phyloP scores from a whole-genome alignment of 2,888 invertebrate species.

The Drosophila conformis region DNA sequence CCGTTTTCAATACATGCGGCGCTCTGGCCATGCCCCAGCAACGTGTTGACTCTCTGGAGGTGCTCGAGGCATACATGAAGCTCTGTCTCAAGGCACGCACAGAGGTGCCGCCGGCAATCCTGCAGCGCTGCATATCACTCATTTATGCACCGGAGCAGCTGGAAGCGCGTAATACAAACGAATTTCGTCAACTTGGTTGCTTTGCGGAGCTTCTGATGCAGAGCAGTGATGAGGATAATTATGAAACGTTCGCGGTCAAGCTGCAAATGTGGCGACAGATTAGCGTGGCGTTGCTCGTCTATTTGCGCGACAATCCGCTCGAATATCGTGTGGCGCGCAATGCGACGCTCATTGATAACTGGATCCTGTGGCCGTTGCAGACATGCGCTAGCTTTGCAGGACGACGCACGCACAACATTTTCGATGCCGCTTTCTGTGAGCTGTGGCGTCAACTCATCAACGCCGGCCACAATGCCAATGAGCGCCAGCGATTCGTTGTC shows the following conservation, averaged over 20 bases:
- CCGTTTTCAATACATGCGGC: constrained; percentile 63
- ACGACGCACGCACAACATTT: constrained; percentile 46
- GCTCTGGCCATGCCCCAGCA: constrained; percentile 3
- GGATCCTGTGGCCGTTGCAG: constrained; percentile 83
- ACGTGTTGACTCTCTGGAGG: constrained; percentile 31
- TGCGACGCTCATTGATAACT: constrained; percentile 71
- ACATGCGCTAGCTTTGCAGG: constrained; percentile 70
- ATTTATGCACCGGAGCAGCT: constrained; percentile 63
- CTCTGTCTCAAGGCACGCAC: constrained; percentile 64
- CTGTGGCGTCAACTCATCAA: constrained; percentile 76
- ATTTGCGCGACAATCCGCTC: constrained; percentile 66
- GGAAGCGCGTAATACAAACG: constrained; percentile 41
- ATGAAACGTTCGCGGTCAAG: constrained; percentile 71
- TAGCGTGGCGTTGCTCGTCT: constrained; percentile 61
- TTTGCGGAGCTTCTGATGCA: constrained; percentile 70
- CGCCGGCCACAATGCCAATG: constrained; percentile 70
- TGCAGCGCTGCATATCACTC: constrained; percentile 67
- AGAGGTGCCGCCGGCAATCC: constrained; percentile 66
- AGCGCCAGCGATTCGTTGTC: constrained; percentile 63
- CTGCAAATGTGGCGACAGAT: constrained; percentile 80
- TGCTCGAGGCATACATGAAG: constrained; percentile 63
- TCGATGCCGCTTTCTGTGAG: constrained; percentile 71
- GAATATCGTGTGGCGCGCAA: constrained; percentile 70
- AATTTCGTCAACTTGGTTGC: constrained; percentile 60
- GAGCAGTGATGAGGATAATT: constrained; percentile 73